These are phyloP conservation scores for Pseudomyrmex pallidus DNA, from an alignment of 1,140 invertebrate genomes.

Conservation along the genomic window DNA sequence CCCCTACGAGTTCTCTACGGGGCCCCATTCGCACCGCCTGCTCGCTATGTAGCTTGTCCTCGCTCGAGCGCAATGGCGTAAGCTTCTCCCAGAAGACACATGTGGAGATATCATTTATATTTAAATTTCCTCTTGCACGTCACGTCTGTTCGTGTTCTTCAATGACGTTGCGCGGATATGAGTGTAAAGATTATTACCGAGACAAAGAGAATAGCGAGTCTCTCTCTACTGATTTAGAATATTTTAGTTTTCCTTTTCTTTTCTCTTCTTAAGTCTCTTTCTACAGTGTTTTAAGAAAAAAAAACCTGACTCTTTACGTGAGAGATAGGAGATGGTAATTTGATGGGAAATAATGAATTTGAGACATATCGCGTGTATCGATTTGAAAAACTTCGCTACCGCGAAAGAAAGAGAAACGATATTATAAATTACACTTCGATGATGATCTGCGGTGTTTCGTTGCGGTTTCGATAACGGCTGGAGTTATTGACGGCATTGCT, in stretches of 20 bases:
- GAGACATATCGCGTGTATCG: not conserved
- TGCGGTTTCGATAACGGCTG: not conserved
- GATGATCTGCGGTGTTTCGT: not conserved
- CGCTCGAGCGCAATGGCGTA: slow-evolving; percentile 51
- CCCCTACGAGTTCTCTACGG: slow-evolving; percentile 39
- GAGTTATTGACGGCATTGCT: not conserved
- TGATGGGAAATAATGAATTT: too few relatives aligned
- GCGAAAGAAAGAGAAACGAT: not conserved
- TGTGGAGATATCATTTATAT: slow-evolving; percentile 33
- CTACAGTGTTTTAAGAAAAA: not conserved
- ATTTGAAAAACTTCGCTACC: not conserved
- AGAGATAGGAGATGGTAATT: too few relatives aligned
- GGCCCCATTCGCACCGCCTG: slow-evolving; percentile 53
- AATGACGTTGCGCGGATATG: not conserved
- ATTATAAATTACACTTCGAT: slow-evolving; percentile 7
- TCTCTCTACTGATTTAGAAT: not conserved
- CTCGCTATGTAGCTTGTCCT: slow-evolving; percentile 44
- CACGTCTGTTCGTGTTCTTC: slow-evolving; percentile 27
- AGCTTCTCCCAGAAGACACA: not conserved
- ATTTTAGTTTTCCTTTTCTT: not conserved
- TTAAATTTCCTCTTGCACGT: slow-evolving; percentile 26
- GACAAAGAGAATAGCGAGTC: not conserved
- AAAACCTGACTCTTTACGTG: not conserved
- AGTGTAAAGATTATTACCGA: slow-evolving; percentile 6
- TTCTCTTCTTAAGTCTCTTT: not conserved